phyloP scores from a whole-genome alignment of 2,797 vertebrate species.

The Gila robusta region DNA sequence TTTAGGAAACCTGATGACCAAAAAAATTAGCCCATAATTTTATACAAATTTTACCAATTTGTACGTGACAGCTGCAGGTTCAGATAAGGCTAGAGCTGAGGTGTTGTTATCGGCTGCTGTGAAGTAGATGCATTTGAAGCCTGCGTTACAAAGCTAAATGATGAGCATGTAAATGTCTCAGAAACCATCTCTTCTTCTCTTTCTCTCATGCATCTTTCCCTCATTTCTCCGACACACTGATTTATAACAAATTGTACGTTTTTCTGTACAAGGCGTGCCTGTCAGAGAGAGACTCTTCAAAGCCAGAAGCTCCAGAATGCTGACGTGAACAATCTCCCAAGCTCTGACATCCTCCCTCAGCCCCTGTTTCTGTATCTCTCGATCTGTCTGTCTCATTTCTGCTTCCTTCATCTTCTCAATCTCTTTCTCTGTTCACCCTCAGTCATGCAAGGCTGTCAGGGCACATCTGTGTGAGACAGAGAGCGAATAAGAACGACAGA shows the following conservation, averaged over 20 bases:
- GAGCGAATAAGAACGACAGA: conserved; percentile 12
- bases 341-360: conserved; percentile 46
- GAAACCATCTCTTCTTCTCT: background rate
- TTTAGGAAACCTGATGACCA: background rate
- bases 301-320: conserved; percentile 41
- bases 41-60: no score
- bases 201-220: conserved; percentile 8
- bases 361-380: conserved; percentile 28
- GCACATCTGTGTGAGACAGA: conserved; percentile 36
- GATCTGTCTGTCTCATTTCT: conserved; percentile 41
- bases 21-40: background rate
- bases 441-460: conserved; percentile 43
- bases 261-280: background rate
- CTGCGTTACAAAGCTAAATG: conserved; percentile 7
- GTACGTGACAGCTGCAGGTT: conserved; percentile 3
- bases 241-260: conserved; percentile 23
- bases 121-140: conserved; percentile 19
- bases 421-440: conserved; percentile 46
- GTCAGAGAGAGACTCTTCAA: conserved; percentile 40
- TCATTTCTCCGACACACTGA: background rate
- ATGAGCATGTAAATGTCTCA: conserved; percentile 21
- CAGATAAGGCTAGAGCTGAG: background rate
- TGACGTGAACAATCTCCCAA: conserved; percentile 38
- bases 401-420: conserved; percentile 25
- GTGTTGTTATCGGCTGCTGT: background rate